phyloP scores from a whole-genome alignment of 1,140 invertebrate species.

The Euura lappo region DNA sequence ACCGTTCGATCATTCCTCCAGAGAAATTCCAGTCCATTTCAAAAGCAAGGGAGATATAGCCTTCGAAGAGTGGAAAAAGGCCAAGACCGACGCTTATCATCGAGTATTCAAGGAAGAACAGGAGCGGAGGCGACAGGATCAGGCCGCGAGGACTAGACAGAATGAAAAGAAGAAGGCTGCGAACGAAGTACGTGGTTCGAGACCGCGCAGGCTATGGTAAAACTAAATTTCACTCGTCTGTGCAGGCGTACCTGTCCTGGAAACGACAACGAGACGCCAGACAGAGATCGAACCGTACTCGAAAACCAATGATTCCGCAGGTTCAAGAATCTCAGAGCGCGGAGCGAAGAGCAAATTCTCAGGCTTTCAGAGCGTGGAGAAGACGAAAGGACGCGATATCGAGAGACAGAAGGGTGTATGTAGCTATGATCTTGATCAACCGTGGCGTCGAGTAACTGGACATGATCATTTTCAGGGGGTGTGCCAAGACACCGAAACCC shows the following conservation, averaged over 20 bases:
- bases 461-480: too few relatives aligned
- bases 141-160: constrained; percentile 15
- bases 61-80: constrained; percentile 36
- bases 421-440: not conserved
- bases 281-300: not conserved
- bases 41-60: constrained; percentile 7
- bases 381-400: constrained; percentile 16
- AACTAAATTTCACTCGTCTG: not conserved
- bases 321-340: constrained; percentile 9
- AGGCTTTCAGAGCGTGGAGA: constrained; percentile 17
- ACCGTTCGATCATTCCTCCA: not conserved
- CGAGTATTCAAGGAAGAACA: constrained; percentile 22
- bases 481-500: not conserved
- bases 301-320: not conserved
- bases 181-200: constrained; percentile 6
- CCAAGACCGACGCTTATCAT: constrained; percentile 22
- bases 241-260: constrained; percentile 20
- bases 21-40: not conserved
- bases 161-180: constrained; percentile 20
- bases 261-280: constrained; percentile 12
- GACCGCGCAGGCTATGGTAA: not conserved
- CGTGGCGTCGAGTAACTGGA: too few relatives aligned
- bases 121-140: constrained; percentile 11
- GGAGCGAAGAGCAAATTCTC: constrained; percentile 12
- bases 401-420: constrained; percentile 9